phyloP scores from a whole-genome alignment of 64 coral and sea anemone genomes.

The Cladopsammia gracilis region DNA sequence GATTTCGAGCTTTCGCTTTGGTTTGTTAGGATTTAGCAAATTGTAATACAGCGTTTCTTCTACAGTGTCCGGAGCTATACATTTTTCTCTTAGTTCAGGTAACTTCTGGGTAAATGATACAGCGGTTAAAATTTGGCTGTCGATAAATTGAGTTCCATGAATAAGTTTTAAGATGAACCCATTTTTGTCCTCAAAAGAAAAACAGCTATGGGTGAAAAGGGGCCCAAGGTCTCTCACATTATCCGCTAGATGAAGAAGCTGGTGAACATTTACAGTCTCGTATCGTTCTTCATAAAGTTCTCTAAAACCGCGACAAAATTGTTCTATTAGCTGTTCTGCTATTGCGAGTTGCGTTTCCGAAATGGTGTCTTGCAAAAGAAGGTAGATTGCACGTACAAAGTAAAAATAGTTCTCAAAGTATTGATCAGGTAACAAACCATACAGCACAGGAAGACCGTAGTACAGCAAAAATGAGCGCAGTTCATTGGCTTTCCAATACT shows the following conservation, averaged over 20 bases:
- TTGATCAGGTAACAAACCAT: constrained; percentile 61
- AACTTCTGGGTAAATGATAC: constrained; percentile 71
- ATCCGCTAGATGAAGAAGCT: constrained; percentile 54
- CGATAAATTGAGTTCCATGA: constrained; percentile 83
- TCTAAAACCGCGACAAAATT: constrained; percentile 24
- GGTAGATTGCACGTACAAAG: constrained; percentile 50
- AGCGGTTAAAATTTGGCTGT: constrained; percentile 38
- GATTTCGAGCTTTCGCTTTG: constrained; percentile 20
- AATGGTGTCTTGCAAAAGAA: constrained; percentile 62
- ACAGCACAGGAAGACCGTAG: constrained; percentile 60
- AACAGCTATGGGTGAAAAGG: constrained; percentile 45
- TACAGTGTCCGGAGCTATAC: not conserved
- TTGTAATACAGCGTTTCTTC: constrained; percentile 46
- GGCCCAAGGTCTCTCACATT: constrained; percentile 62
- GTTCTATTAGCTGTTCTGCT: constrained; percentile 35
- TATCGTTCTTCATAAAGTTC: constrained; percentile 31
- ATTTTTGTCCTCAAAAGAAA: constrained; percentile 74
- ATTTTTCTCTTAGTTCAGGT: constrained; percentile 28
- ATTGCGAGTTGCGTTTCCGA: constrained; percentile 6
- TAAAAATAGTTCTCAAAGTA: constrained; percentile 66
- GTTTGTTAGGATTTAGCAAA: constrained; percentile 34
- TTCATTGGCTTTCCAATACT: constrained; percentile 75
- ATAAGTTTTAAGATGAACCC: constrained; percentile 76
- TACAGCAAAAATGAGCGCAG: constrained; percentile 71
- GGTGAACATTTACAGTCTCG: constrained; percentile 56